These are phyloP conservation scores for Hirtodrosophila alboralis DNA, from an alignment of 2,888 invertebrate genomes.

Conservation along the genomic window DNA sequence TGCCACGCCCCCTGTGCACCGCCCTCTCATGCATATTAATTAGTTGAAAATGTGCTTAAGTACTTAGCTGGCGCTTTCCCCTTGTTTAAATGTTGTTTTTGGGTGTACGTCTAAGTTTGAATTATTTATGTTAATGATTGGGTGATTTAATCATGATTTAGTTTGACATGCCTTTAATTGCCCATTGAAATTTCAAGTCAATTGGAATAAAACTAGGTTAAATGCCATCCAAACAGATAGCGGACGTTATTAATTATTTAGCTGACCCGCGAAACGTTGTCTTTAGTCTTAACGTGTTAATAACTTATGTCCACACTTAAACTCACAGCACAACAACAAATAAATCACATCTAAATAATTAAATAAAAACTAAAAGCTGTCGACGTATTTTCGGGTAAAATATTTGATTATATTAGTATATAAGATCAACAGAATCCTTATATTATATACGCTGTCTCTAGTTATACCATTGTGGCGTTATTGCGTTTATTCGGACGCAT, in stretches of 20 bases:
- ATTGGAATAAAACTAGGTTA: conserved; percentile 19
- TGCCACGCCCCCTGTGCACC: conserved; percentile 24
- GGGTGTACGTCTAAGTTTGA: conserved; percentile 33
- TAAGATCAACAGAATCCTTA: too few species aligned
- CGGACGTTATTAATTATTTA: conserved; percentile 29
- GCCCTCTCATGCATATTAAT: conserved; percentile 68
- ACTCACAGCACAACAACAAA: too few species aligned
- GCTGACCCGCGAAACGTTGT: conserved; percentile 4
- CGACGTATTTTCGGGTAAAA: too few species aligned
- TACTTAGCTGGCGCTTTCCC: conserved; percentile 14
- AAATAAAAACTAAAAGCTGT: too few species aligned
- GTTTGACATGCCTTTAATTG: conserved; percentile 57
- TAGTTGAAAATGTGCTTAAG: conserved; percentile 43
- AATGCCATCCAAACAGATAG: conserved; percentile 1
- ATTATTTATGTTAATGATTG: conserved; percentile 69
- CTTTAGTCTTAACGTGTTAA: conserved; percentile 56
- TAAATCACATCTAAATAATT: too few species aligned
- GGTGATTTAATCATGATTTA: conserved; percentile 61
- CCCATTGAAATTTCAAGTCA: conserved; percentile 66
- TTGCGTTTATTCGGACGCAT: too few species aligned
- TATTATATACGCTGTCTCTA: too few species aligned
- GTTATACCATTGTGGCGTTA: too few species aligned
- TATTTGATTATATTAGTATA: too few species aligned
- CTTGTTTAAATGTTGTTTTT: conserved; percentile 35
- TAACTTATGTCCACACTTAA: conserved; percentile 45